phyloP scores from a whole-genome alignment of 2,113 vertebrate species.

The Atherinomorus stipes region DNA sequence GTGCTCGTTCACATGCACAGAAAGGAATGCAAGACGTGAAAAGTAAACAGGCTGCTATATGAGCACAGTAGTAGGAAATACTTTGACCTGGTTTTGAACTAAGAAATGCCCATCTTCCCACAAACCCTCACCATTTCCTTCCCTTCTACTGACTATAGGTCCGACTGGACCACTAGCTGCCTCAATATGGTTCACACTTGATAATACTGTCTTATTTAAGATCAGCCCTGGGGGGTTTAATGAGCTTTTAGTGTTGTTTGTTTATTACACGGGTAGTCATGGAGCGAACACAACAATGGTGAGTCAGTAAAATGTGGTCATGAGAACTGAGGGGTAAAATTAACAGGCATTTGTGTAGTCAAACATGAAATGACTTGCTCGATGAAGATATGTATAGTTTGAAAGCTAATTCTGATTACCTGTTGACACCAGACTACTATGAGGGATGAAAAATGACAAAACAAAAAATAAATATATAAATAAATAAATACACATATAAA shows the following conservation, averaged over 20 bases:
- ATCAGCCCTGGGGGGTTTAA: slow-evolving; percentile 6
- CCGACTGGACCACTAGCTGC: slow-evolving; percentile 16
- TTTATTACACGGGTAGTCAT: slow-evolving; percentile 36
- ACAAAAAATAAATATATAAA: too few species aligned
- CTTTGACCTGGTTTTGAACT: slow-evolving; percentile 45
- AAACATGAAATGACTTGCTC: slow-evolving; percentile 9
- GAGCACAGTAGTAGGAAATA: slow-evolving; percentile 27
- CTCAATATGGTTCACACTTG: background rate
- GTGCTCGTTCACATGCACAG: background rate
- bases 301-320: slow-evolving; percentile 46
- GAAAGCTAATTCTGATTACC: too few species aligned
- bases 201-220: background rate
- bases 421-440: too few species aligned
- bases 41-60: slow-evolving; percentile 38
- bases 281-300: slow-evolving; percentile 25
- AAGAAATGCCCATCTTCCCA: background rate
- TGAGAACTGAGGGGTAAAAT: slow-evolving; percentile 51
- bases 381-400: background rate
- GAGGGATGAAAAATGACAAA: too few species aligned
- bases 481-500: too few species aligned
- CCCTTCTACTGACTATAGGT: slow-evolving; percentile 26
- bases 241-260: slow-evolving; percentile 15
- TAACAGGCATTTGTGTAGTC: slow-evolving; percentile 2
- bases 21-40: background rate
- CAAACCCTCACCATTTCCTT: slow-evolving; percentile 36